Conservation (phyloP, 1,140 invertebrate genomes). For the Zaprionus ghesquierei region DNA sequence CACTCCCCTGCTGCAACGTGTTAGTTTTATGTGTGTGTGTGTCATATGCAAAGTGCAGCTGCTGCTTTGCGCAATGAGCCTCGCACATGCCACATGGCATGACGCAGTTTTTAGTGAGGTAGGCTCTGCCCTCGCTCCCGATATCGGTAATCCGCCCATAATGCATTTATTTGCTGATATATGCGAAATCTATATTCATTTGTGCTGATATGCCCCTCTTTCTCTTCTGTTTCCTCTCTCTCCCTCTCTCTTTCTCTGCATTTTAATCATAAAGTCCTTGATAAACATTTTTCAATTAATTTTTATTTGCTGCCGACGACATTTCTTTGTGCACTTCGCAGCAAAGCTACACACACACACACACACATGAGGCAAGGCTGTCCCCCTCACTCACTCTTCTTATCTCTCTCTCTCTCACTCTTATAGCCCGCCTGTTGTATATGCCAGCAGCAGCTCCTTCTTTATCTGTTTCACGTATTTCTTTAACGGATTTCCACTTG, state of each 20-base stretch:
- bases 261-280: slow-evolving; percentile 71
- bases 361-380: background rate
- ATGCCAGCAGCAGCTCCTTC: slow-evolving; percentile 44
- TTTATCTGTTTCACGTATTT: slow-evolving; percentile 75
- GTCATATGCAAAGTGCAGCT: slow-evolving; percentile 36
- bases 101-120: background rate
- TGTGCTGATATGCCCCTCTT: background rate
- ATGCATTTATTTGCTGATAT: background rate
- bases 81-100: slow-evolving; percentile 32
- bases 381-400: background rate
- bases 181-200: background rate
- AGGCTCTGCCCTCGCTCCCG: too few species aligned
- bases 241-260: background rate
- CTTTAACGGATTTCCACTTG: slow-evolving; percentile 79
- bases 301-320: slow-evolving; percentile 77
- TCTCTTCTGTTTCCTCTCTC: background rate
- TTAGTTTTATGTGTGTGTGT: slow-evolving; percentile 1
- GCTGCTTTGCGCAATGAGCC: slow-evolving; percentile 50
- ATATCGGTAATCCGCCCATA: background rate
- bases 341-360: slow-evolving; percentile 7
- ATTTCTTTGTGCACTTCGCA: slow-evolving; percentile 59
- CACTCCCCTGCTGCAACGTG: background rate
- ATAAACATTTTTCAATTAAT: slow-evolving; percentile 81
- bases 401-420: background rate
- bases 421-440: slow-evolving; percentile 14